These are phyloP conservation scores for Pachydiplax longipennis DNA, from an alignment of 2,888 invertebrate species.

Conservation along the genomic window DNA sequence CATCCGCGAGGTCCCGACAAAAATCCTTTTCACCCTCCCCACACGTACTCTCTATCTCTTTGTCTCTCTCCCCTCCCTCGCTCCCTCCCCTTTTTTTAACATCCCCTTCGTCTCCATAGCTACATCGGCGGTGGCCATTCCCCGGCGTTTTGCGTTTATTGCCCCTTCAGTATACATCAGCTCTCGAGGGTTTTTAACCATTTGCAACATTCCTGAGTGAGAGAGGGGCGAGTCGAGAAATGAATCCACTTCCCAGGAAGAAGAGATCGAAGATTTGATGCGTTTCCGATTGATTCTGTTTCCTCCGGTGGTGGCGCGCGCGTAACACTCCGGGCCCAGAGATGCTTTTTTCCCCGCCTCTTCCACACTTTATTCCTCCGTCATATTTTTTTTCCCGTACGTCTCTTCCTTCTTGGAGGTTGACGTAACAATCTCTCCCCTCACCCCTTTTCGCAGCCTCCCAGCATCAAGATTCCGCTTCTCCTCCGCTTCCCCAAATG, in stretches of 20 bases:
- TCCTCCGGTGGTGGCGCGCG: not conserved
- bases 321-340: not conserved
- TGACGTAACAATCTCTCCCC: slow-evolving; percentile 1
- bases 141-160: not conserved
- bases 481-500: not conserved
- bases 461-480: not conserved
- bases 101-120: not conserved
- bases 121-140: not conserved
- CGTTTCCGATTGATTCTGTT: not conserved
- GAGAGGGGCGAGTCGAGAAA: not conserved
- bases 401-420: slow-evolving; percentile 6
- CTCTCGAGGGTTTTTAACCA: not conserved
- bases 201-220: not conserved
- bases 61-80: not conserved
- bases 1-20: slow-evolving; percentile 31
- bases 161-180: not conserved
- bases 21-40: not conserved
- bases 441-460: not conserved
- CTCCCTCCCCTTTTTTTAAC: not conserved
- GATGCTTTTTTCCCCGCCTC: not conserved
- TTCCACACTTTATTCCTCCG: not conserved
- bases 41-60: not conserved
- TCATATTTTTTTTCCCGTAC: not conserved
- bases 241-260: not conserved
- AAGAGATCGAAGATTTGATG: slow-evolving; percentile 13